A percentile compares a stretch with the other conserved stretches of the same genome.
Evolutionary conservation across 2,888 invertebrate genomes (phyloP).

Genomic region (Sialis lutaria): DNA sequence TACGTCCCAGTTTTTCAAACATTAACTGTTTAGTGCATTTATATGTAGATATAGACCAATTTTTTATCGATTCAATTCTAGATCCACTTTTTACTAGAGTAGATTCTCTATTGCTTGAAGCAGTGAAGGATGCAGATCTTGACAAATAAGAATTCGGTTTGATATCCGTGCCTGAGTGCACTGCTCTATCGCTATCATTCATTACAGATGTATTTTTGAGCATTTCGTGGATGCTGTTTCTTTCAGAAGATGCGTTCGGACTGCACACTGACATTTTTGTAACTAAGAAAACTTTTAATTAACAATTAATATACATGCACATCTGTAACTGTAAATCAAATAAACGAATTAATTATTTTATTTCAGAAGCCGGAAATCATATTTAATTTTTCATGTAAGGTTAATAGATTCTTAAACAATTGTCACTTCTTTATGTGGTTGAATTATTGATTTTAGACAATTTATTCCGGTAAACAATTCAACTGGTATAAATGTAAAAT

Average conservation of each 20-base stretch:
- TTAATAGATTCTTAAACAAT: too few species aligned
- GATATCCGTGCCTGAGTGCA: slow-evolving; percentile 56
- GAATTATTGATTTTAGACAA: too few species aligned
- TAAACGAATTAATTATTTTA: too few species aligned
- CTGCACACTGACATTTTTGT: background rate
- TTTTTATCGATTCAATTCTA: slow-evolving; percentile 81
- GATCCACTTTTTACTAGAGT: slow-evolving; percentile 46
- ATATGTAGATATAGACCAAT: slow-evolving; percentile 96
- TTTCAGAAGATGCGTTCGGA: slow-evolving; percentile 24
- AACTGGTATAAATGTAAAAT: too few species aligned
- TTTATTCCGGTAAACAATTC: too few species aligned
- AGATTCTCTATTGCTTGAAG: slow-evolving; percentile 39
- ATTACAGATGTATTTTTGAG: slow-evolving; percentile 65
- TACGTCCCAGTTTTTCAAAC: slow-evolving; percentile 91
- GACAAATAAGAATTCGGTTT: slow-evolving; percentile 43
- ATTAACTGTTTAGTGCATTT: slow-evolving; percentile 95
- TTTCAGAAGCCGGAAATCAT: too few species aligned
- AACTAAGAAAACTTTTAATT: too few species aligned
- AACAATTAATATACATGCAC: too few species aligned
- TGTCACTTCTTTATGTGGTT: too few species aligned
- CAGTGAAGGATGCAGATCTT: slow-evolving; percentile 50
- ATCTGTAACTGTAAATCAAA: too few species aligned
- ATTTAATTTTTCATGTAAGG: too few species aligned
- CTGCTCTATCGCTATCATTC: slow-evolving; percentile 56
- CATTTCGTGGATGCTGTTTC: slow-evolving; percentile 68